Evolutionary conservation across 53 echinoderm and acorn worm species (phyloP).

Genomic region (Temnopleurus reevesii): DNA sequence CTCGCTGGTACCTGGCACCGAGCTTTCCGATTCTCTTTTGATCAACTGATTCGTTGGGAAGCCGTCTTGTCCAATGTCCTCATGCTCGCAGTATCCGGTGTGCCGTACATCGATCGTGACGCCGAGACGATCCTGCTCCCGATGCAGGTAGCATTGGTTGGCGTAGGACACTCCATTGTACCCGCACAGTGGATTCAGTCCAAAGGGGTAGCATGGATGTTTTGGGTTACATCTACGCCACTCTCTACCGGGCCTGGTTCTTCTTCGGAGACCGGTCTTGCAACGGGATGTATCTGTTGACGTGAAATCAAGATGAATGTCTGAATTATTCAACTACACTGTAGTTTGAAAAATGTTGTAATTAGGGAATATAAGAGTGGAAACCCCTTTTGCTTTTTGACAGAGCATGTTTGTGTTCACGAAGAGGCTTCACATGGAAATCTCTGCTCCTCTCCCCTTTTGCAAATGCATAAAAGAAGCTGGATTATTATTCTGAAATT

Average conservation of each 20-base stretch:
- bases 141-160: conserved; percentile 4
- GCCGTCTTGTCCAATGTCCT: background rate
- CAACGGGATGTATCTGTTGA: background rate
- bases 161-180: conserved; percentile 18
- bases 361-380: too few relatives aligned
- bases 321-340: too few relatives aligned
- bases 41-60: too few relatives aligned
- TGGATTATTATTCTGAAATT: background rate
- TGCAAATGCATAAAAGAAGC: too few relatives aligned
- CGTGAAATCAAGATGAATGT: too few relatives aligned
- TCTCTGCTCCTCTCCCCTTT: too few relatives aligned
- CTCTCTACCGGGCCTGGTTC: background rate
- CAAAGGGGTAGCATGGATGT: conserved; percentile 7
- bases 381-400: too few relatives aligned
- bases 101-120: background rate
- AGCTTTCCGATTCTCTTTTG: background rate
- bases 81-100: background rate
- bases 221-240: background rate
- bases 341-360: too few relatives aligned
- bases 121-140: background rate
- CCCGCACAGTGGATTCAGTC: background rate
- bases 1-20: too few relatives aligned
- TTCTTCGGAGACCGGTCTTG: background rate
- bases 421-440: too few relatives aligned
- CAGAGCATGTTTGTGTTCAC: too few relatives aligned